Base-by-base conservation (phyloP, 2,797 vertebrate genomes). In the Lepus townsendii region DNA sequence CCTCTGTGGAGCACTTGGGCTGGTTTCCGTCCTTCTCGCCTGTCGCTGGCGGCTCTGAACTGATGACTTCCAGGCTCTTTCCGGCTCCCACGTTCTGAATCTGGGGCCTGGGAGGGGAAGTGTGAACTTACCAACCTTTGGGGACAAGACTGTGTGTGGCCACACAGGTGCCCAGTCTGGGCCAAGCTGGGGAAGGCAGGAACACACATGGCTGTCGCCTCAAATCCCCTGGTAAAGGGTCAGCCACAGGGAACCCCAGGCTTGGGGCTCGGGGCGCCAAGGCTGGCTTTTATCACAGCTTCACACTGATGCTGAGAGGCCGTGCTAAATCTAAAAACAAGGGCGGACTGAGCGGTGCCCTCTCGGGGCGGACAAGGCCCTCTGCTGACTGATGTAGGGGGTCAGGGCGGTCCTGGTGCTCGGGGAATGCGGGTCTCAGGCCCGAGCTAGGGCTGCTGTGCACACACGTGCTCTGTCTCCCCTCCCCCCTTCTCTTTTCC, bases 141-240 rank as follows among this genome's bases (percentile, higher is more conserved):
- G 50, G 14, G 27, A 4, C 35, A 20, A 62, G 38, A 7, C 35
- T 35, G 16, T 1, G 0, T 66, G n/a, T 13, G 42, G 42, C 35
- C 27, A 16, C 63, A 57, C 72, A 78, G 69, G n/a, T 22, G 2
- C 65, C 32, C 42, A 66, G 30, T n/a, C 7, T 24, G 38, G 24
- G 69, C 4, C 62, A 52, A 71, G 9, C 13, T 65, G 7, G 50
- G 63, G 83, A 73, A 54, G 26, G 24, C 7, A 69, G 65, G n/a
- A 32, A 82, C 20, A 35, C 10, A 54, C 6, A 12, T 24, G 63
- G 12, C 47, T 88, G 0, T 42, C 94, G 69, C 72, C 8, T n/a
- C 57, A 91, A 92, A 95, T 80, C 80, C 71, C 7, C 22, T 24
- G 5, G 32, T 96, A 95, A 71, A 79, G 77, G 1, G 35, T 94